These are phyloP conservation scores for Drosophila ambigua DNA, from an alignment of 1,140 invertebrate species.

Conservation along the genomic window DNA sequence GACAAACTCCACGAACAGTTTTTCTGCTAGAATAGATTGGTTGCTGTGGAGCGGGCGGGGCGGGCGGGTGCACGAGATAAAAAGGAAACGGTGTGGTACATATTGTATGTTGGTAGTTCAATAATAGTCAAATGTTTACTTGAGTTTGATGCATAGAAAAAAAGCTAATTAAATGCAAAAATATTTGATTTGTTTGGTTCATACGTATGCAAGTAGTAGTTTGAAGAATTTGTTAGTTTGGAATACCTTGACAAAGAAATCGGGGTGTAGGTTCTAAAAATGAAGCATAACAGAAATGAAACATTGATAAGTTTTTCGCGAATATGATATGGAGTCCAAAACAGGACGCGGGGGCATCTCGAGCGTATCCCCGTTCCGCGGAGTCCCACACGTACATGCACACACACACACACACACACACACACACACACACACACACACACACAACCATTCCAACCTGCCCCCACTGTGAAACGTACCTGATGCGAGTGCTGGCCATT, in stretches of 20 bases:
- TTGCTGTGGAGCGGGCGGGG: constrained; percentile 2
- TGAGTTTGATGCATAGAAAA: constrained; percentile 66
- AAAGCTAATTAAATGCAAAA: constrained; percentile 72
- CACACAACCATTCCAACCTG: constrained; percentile 12
- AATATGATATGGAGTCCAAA: constrained; percentile 14
- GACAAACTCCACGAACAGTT: no score
- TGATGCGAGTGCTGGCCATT: constrained; percentile 85
- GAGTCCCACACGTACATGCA: constrained; percentile 15
- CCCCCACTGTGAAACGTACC: constrained; percentile 54
- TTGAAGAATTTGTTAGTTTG: constrained; percentile 66
- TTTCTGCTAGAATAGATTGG: no score
- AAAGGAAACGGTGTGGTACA: constrained; percentile 38
- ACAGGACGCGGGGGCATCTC: no score
- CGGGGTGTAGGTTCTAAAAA: constrained; percentile 83
- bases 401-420: constrained; percentile 19
- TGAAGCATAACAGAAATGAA: constrained; percentile 79
- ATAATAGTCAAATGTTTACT: constrained; percentile 53
- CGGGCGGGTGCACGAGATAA: constrained; percentile 36
- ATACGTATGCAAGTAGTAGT: constrained; percentile 32
- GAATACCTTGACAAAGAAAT: constrained; percentile 83
- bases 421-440: constrained; percentile 12
- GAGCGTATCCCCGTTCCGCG: not conserved
- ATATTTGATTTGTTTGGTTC: constrained; percentile 44
- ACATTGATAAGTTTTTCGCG: constrained; percentile 67
- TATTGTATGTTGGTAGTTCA: constrained; percentile 17